phyloP scores from a whole-genome alignment of 2,797 vertebrate species.

The Pelodytes ibericus region DNA sequence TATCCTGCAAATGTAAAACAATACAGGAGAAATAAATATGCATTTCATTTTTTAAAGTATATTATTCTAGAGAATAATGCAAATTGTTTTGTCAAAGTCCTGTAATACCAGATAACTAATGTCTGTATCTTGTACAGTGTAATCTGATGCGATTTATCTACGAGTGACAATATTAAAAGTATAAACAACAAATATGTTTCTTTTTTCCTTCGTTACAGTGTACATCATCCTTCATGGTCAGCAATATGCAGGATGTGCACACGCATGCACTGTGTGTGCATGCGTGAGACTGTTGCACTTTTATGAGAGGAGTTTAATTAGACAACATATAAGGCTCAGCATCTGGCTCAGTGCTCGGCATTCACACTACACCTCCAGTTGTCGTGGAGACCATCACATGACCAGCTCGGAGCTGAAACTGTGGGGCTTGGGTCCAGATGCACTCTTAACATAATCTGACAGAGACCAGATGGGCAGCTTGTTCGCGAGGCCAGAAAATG shows the following conservation, averaged over 20 bases:
- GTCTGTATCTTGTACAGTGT: too few species aligned
- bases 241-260: neutral
- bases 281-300: slow-evolving; percentile 41
- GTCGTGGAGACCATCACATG: slow-evolving; percentile 73
- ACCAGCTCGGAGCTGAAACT: slow-evolving; percentile 64
- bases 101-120: too few species aligned
- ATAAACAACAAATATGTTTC: too few species aligned
- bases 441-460: slow-evolving; percentile 71
- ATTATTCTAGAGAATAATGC: too few species aligned
- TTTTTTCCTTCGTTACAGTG: too few species aligned
- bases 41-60: too few species aligned
- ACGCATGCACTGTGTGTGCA: neutral
- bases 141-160: too few species aligned
- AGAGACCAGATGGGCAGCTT: slow-evolving; percentile 76
- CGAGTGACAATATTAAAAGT: too few species aligned
- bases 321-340: slow-evolving; percentile 72
- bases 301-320: slow-evolving; percentile 66
- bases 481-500: slow-evolving; percentile 66
- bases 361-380: slow-evolving; percentile 66
- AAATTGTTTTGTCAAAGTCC: too few species aligned
- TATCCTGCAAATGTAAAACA: too few species aligned
- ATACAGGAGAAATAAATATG: too few species aligned
- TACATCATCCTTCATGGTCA: slow-evolving; percentile 20
- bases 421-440: slow-evolving; percentile 72
- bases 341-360: slow-evolving; percentile 73